phyloP scores from a whole-genome alignment of 2,113 vertebrate species.

The Talpa occidentalis region DNA sequence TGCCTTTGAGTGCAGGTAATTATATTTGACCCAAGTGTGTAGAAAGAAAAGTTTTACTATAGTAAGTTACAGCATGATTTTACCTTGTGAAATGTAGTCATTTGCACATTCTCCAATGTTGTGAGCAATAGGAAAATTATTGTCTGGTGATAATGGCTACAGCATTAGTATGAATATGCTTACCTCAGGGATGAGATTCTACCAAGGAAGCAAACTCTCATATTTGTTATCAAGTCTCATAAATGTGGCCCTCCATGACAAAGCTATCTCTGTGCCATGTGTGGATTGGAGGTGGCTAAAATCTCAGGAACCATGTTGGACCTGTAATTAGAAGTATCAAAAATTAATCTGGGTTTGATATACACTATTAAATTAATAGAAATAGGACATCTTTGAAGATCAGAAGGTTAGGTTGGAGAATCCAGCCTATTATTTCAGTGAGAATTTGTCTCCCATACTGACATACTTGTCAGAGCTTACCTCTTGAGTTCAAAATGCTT shows the following conservation, averaged over 20 bases:
- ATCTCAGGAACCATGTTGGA: background rate
- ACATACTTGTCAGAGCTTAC: background rate
- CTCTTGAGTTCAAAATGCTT: background rate
- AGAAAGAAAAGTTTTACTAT: background rate
- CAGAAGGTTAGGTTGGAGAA: background rate
- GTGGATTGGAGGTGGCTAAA: background rate
- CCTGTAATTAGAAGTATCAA: background rate
- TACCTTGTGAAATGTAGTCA: background rate
- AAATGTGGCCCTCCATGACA: background rate
- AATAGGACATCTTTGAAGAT: background rate
- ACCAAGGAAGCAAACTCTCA: background rate
- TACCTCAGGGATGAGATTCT: background rate
- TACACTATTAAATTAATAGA: background rate
- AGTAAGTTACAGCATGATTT: background rate
- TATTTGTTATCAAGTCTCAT: background rate
- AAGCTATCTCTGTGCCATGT: background rate
- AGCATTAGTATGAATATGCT: background rate
- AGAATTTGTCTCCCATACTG: background rate
- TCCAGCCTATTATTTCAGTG: background rate
- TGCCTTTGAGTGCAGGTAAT: background rate
- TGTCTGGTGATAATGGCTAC: background rate
- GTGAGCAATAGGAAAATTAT: too few species aligned
- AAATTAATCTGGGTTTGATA: background rate
- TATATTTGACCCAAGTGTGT: background rate
- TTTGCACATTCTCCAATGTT: background rate